phyloP scores from a whole-genome alignment of 2,113 vertebrate species.

The Miniopterus natalensis region DNA sequence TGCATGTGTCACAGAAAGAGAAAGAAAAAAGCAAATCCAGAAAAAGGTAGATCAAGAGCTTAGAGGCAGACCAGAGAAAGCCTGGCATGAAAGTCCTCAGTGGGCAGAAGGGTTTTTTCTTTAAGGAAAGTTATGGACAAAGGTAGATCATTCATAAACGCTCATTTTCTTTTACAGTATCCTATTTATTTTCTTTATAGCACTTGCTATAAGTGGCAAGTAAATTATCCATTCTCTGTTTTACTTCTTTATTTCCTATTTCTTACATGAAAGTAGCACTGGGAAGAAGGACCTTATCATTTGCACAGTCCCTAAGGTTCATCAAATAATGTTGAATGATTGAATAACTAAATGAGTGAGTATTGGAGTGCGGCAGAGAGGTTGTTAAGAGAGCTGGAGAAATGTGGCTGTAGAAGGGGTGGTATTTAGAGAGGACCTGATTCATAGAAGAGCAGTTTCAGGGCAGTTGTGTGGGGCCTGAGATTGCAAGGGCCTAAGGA shows the following conservation, averaged over 20 bases:
- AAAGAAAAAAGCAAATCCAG: not conserved
- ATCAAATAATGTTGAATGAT: not conserved
- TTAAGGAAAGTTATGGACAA: not conserved
- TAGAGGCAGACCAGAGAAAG: not conserved
- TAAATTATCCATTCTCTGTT: slow-evolving; percentile 41
- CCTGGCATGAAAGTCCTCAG: not conserved
- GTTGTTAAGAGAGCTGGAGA: not conserved
- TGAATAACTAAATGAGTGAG: not conserved
- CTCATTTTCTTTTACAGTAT: not conserved
- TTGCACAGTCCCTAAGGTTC: not conserved
- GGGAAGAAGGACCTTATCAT: not conserved
- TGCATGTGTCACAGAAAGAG: not conserved
- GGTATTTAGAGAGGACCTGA: not conserved
- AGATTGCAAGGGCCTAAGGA: not conserved
- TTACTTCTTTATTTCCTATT: slow-evolving; percentile 49
- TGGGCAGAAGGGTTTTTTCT: not conserved
- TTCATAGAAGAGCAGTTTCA: not conserved
- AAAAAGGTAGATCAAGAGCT: not conserved
- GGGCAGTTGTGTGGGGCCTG: too few relatives aligned
- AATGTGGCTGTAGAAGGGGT: not conserved
- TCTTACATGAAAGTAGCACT: not conserved
- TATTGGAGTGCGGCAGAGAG: not conserved
- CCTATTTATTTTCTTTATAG: slow-evolving; percentile 42
- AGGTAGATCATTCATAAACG: not conserved
- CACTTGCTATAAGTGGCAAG: not conserved